Base-by-base conservation (phyloP, 2,888 invertebrate genomes). In the Nasonovia ribisnigri region DNA sequence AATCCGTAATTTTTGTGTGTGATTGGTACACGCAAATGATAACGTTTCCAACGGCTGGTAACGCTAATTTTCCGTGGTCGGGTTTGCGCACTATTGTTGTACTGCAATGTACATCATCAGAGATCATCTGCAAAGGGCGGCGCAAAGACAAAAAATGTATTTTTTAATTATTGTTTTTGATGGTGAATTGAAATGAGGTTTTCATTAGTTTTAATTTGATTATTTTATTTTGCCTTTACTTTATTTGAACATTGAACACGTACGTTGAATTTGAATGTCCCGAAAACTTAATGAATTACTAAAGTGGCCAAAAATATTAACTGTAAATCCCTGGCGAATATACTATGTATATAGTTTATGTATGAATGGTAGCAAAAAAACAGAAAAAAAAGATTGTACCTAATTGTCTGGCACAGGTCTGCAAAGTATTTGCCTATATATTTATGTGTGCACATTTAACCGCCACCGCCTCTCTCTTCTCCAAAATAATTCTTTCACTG, bases 401-500 rank as follows among this genome's bases (percentile, higher is more conserved):
- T 90, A 60, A 90, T 90, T 67, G 60, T 90, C n/a, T 90, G 90
- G 90, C 60, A 90, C 43, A 29, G n/a, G 46, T n/a, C 24, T 77
- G 77, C 77, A 36, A 77, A 77, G 36, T 36, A 77, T 77, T 77
- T 77, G 77, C 77, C 77, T 77, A 42, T 24, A 84, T 43, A 26
- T 29, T 67, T 60, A 60, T 46, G 43, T 46, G 67, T 48, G 90
- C 36, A 36, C n/a, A 67, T 48, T 36, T 90, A n/a, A 48, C 60
- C 42, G 26, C 29, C 89, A 8, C 60, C n/a, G 42, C n/a, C 48
- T 46, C 46, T n/a, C 36, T 36, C 36, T 20, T 46, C 24, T 42
- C 20, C 46, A 29, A 26, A 67, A 67, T 90, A 29, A 67, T 84
- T 67, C 26, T 67, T 60, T 90, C 10, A 8, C 51, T 51, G 29